Conservation (phyloP, 1,140 invertebrate species). For the Aphelenchoides fujianensis region DNA sequence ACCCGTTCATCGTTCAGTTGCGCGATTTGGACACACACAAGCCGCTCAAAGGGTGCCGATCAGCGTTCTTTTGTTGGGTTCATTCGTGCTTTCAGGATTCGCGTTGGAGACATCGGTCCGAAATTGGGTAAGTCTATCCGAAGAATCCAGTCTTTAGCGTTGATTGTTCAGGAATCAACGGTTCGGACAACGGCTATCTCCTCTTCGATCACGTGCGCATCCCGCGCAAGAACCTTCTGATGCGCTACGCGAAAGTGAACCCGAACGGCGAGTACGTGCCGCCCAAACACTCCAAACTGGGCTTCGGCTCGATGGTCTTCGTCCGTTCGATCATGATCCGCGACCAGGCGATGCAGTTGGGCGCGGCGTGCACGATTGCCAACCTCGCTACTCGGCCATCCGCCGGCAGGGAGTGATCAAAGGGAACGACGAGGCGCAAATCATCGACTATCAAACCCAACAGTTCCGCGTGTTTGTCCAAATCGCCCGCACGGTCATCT, state of each 20-base stretch:
- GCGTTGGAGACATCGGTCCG: constrained; percentile 86
- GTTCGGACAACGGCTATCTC: constrained; percentile 71
- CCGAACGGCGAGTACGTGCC: constrained; percentile 67
- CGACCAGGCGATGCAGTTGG: constrained; percentile 60
- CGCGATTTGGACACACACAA: constrained; percentile 80
- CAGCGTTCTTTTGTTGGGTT: too few species aligned
- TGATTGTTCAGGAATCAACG: constrained; percentile 65
- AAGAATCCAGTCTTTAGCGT: too few species aligned
- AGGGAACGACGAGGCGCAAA: constrained; percentile 79
- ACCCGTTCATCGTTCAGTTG: constrained; percentile 86
- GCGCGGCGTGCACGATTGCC: constrained; percentile 63
- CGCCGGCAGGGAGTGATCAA: constrained; percentile 78
- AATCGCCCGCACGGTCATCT: constrained; percentile 76
- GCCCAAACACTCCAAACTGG: constrained; percentile 77
- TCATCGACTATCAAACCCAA: constrained; percentile 87
- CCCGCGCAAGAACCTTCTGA: constrained; percentile 81
- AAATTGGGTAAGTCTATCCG: too few species aligned
- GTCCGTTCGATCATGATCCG: constrained; percentile 74
- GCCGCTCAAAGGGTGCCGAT: constrained; percentile 75
- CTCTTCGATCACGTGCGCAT: constrained; percentile 66
- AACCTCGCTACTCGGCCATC: constrained; percentile 79
- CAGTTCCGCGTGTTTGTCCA: constrained; percentile 83
- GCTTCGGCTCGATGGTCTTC: constrained; percentile 91
- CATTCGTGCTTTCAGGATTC: constrained; percentile 69
- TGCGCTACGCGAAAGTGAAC: constrained; percentile 80